phyloP scores from a whole-genome alignment of 2,888 invertebrate species.

The Achlya flavicornis region DNA sequence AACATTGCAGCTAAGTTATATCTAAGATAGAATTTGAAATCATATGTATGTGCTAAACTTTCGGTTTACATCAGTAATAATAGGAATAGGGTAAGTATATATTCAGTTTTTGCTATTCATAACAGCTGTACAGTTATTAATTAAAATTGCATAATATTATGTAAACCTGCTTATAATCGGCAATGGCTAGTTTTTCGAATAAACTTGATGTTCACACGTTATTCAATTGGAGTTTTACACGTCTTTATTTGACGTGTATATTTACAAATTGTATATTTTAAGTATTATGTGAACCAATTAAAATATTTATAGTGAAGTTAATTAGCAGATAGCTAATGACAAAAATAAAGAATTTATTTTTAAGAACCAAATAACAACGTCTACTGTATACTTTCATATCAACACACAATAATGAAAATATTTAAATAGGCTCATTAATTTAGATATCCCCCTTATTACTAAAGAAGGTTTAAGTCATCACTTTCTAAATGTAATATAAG shows the following conservation, averaged over 20 bases:
- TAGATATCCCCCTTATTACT: too few species aligned
- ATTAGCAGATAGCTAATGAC: neutral
- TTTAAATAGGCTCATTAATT: too few species aligned
- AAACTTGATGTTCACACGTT: conserved; percentile 12
- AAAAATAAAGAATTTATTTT: neutral
- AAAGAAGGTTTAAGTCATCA: too few species aligned
- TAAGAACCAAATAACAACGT: too few species aligned
- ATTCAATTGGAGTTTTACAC: neutral
- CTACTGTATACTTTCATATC: too few species aligned
- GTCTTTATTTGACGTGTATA: conserved; percentile 9
- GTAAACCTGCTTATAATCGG: conserved; percentile 1
- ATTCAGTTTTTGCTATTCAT: conserved; percentile 3
- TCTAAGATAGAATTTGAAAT: neutral
- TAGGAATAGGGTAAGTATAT: neutral
- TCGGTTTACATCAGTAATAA: neutral
- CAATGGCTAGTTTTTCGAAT: neutral
- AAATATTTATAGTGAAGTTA: neutral
- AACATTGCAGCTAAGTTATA: too few species aligned
- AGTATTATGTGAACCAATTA: neutral
- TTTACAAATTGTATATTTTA: neutral
- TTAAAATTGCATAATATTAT: conserved; percentile 6
- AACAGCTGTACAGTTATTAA: conserved; percentile 1
- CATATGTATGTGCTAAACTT: neutral
- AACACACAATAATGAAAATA: too few species aligned
- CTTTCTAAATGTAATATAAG: too few species aligned